phyloP scores from a whole-genome alignment of 2,888 invertebrate species.

The Metellina segmentata region DNA sequence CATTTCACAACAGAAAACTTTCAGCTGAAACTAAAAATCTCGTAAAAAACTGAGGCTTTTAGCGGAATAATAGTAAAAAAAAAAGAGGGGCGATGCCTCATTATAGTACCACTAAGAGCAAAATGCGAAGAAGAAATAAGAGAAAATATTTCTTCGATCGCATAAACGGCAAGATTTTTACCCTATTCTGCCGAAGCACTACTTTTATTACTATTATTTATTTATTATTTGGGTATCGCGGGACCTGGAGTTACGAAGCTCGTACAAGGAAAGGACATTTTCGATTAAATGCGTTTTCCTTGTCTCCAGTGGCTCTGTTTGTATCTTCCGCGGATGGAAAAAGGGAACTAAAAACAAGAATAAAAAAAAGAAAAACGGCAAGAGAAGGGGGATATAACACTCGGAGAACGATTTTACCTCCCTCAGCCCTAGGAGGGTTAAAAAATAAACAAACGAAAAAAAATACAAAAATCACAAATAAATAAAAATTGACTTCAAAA shows the following conservation, averaged over 20 bases:
- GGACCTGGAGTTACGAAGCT: not conserved
- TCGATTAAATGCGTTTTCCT: slow-evolving; percentile 69
- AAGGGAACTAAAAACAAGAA: slow-evolving; percentile 6
- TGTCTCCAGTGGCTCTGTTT: slow-evolving; percentile 26
- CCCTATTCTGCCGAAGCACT: not conserved
- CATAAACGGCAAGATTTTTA: not conserved
- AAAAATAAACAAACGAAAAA: not conserved
- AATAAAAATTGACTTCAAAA: slow-evolving; percentile 1
- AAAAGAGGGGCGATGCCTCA: not conserved
- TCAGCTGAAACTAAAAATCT: not conserved
- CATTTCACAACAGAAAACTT: not conserved
- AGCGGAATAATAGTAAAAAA: not conserved
- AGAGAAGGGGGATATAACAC: not conserved
- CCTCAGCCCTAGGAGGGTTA: too few relatives aligned
- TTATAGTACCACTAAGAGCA: not conserved
- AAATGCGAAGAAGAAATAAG: not conserved
- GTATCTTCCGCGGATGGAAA: not conserved
- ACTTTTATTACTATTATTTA: slow-evolving; percentile 8
- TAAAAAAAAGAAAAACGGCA: not conserved
- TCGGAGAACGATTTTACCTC: slow-evolving; percentile 15
- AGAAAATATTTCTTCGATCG: not conserved
- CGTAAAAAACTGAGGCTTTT: not conserved
- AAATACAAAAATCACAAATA: not conserved
- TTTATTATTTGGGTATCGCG: not conserved
- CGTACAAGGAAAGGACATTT: slow-evolving; percentile 63